Conservation (phyloP, 2,888 invertebrate species). For the Cephus runcator region DNA sequence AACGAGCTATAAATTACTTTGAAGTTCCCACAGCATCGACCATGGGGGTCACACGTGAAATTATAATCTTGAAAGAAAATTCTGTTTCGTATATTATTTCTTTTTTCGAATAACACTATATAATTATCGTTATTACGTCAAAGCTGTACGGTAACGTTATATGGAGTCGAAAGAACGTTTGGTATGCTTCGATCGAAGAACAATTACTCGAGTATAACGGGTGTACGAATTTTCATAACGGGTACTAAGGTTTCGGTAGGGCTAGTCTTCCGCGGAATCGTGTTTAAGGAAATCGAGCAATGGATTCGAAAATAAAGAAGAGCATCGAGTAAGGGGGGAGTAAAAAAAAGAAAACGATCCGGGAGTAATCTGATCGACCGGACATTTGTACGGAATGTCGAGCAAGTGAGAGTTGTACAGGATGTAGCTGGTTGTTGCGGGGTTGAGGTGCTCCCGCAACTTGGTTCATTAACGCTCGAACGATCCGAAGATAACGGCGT, state of each 20-base stretch:
- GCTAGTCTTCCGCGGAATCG: background rate
- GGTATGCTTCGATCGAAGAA: too few species aligned
- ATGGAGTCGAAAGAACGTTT: too few species aligned
- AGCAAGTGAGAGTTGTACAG: conserved; percentile 44
- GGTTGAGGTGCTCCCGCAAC: conserved; percentile 15
- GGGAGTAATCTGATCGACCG: conserved; percentile 47
- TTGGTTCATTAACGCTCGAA: conserved; percentile 53
- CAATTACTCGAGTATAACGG: too few species aligned
- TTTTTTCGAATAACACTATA: too few species aligned
- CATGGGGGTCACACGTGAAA: conserved; percentile 28
- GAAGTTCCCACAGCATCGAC: conserved; percentile 45
- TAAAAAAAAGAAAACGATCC: conserved; percentile 6
- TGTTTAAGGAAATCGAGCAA: background rate
- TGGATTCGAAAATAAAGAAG: conserved; percentile 8
- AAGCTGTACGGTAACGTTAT: too few species aligned
- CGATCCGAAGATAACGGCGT: conserved; percentile 50
- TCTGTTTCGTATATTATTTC: too few species aligned
- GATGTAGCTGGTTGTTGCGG: conserved; percentile 12
- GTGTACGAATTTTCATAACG: too few species aligned
- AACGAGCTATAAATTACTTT: conserved; percentile 54
- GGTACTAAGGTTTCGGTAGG: too few species aligned
- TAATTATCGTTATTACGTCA: too few species aligned
- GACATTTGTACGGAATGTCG: conserved; percentile 58
- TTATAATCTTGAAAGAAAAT: conserved; percentile 16
- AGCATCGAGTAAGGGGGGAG: conserved; percentile 12